These are phyloP conservation scores for Eclectus roratus DNA, from an alignment of 2,113 vertebrate species.

Conservation along the genomic window DNA sequence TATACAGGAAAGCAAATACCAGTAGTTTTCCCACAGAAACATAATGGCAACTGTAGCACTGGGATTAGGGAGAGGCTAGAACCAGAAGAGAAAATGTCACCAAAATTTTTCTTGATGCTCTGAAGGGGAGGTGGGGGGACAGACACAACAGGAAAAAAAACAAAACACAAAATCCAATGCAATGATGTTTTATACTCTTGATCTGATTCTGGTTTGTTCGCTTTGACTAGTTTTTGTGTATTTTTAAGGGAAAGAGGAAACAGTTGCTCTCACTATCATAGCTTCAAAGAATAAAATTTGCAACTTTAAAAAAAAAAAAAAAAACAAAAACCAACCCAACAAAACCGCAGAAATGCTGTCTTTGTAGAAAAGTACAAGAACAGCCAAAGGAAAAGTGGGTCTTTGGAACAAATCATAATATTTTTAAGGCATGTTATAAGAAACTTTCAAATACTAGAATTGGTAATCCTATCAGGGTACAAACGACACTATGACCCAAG, in stretches of 20 bases:
- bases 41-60: slow-evolving; percentile 63
- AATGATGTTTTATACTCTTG: slow-evolving; percentile 28
- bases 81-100: slow-evolving; percentile 48
- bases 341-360: slow-evolving; percentile 37
- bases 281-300: slow-evolving; percentile 66
- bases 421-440: slow-evolving; percentile 81
- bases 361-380: slow-evolving; percentile 61
- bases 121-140: background rate
- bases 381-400: slow-evolving; percentile 75
- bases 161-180: background rate
- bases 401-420: slow-evolving; percentile 83
- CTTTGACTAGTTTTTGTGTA: background rate
- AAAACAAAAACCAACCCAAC: background rate
- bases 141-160: background rate
- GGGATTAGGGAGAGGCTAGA: slow-evolving; percentile 54
- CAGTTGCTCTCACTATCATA: slow-evolving; percentile 65
- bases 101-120: slow-evolving; percentile 41
- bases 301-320: background rate
- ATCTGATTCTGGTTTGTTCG: slow-evolving; percentile 48
- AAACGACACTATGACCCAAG: slow-evolving; percentile 42
- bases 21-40: slow-evolving; percentile 73
- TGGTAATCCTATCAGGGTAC: slow-evolving; percentile 65
- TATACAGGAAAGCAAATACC: slow-evolving; percentile 69
- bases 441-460: slow-evolving; percentile 61
- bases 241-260: slow-evolving; percentile 56